Conservation (phyloP, 2,888 invertebrate genomes). For the Macrosoma leucophasiata region DNA sequence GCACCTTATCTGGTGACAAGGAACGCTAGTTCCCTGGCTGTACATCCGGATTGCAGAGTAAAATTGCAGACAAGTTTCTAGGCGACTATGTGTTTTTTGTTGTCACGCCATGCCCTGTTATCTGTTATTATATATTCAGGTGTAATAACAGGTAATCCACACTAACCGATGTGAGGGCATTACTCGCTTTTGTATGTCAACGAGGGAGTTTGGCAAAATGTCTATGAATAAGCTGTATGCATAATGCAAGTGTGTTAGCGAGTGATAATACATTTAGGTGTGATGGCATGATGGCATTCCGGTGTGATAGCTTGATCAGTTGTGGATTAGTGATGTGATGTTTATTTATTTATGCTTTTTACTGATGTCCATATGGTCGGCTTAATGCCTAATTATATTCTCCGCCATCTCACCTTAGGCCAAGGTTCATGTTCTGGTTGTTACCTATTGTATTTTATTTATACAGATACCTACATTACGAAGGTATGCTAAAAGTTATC, state of each 20-base stretch:
- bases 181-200: constrained; percentile 46
- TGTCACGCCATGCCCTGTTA: constrained; percentile 33
- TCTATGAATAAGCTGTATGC: constrained; percentile 41
- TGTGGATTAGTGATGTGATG: no score
- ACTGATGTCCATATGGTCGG: no score
- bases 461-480: no score
- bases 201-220: constrained; percentile 38
- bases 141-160: constrained; percentile 46
- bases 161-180: constrained; percentile 34
- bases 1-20: no score
- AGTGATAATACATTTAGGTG: constrained; percentile 21
- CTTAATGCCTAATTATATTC: no score
- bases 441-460: no score
- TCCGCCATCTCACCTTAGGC: no score
- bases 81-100: constrained; percentile 24
- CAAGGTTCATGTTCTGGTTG: no score
- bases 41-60: constrained; percentile 20
- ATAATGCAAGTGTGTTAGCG: constrained; percentile 28
- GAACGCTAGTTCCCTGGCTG: no score
- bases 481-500: no score
- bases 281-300: constrained; percentile 4
- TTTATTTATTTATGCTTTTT: no score
- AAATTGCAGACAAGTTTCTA: constrained; percentile 21
- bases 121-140: constrained; percentile 51
- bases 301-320: no score